These are phyloP conservation scores for Diadema setosum DNA, from an alignment of 35 echinoderm and acorn worm genomes.

Conservation along the genomic window DNA sequence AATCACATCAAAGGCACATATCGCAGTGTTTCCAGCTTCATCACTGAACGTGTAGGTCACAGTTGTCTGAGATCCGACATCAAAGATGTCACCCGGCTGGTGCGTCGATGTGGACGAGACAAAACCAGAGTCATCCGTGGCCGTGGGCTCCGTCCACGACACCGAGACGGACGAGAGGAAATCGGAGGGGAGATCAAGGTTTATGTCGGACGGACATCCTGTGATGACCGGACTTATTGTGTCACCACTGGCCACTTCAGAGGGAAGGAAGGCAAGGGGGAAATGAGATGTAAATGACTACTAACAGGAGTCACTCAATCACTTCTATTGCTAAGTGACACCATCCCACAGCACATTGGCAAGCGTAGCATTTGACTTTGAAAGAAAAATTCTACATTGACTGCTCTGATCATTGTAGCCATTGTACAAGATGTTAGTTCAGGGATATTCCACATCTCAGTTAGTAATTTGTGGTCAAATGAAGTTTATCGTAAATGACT, in stretches of 20 bases:
- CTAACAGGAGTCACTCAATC: no score
- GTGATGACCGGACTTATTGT: background rate
- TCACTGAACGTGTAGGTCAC: conserved; percentile 26
- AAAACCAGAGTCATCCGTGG: background rate
- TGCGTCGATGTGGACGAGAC: background rate
- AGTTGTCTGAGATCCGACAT: background rate
- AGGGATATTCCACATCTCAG: no score
- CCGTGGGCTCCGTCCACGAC: background rate
- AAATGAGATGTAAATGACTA: no score
- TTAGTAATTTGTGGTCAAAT: no score
- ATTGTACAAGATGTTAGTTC: no score
- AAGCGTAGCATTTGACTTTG: no score
- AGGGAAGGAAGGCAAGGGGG: no score
- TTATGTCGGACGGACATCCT: background rate
- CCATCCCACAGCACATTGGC: no score
- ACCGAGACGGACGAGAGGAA: background rate
- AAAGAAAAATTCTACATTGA: no score
- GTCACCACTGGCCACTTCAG: background rate
- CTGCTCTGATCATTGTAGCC: no score
- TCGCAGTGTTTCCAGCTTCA: background rate
- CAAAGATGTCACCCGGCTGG: background rate
- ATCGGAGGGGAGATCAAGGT: background rate
- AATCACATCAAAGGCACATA: background rate
- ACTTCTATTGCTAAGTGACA: no score
- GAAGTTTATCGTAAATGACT: no score